Evolutionary conservation across 2,888 invertebrate species (phyloP).

Genomic region (Sacculina carcini): DNA sequence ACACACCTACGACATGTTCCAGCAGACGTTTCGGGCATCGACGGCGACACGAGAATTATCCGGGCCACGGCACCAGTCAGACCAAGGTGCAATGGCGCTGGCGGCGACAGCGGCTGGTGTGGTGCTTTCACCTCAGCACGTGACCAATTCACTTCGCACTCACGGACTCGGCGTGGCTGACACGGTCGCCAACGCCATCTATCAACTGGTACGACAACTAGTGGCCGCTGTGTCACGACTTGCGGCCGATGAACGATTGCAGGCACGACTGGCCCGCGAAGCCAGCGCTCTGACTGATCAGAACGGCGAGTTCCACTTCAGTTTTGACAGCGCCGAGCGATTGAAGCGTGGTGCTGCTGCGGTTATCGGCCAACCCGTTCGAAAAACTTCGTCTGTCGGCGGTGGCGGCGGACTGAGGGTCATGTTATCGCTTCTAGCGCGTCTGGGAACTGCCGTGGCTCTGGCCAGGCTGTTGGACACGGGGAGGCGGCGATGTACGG

Average conservation of each 20-base stretch:
- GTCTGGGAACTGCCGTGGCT: no score
- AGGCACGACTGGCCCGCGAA: constrained; percentile 73
- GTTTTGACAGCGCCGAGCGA: constrained; percentile 71
- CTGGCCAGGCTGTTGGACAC: no score
- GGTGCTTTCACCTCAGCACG: no score
- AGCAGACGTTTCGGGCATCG: constrained; percentile 86
- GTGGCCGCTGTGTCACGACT: constrained; percentile 88
- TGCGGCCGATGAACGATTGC: constrained; percentile 90
- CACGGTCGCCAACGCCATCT: constrained; percentile 72
- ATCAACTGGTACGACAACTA: constrained; percentile 77
- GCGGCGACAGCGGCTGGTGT: constrained; percentile 11
- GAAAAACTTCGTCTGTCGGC: no score
- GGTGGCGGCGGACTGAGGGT: no score
- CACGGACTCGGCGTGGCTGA: constrained; percentile 92
- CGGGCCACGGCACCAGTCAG: constrained; percentile 83
- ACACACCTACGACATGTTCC: constrained; percentile 83
- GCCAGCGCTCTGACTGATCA: constrained; percentile 48
- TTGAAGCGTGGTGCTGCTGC: constrained; percentile 81
- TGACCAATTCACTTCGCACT: constrained; percentile 86
- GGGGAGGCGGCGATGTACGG: no score
- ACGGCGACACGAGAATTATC: constrained; percentile 64
- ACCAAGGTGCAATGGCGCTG: no score
- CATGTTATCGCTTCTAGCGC: no score
- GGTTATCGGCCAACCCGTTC: no score
- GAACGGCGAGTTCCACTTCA: constrained; percentile 17